Evolutionary conservation across 2,797 vertebrate species (phyloP), one percentile per base, ranked within the genome.

Genomic region (Tenualosa thibaudeaui): DNA sequence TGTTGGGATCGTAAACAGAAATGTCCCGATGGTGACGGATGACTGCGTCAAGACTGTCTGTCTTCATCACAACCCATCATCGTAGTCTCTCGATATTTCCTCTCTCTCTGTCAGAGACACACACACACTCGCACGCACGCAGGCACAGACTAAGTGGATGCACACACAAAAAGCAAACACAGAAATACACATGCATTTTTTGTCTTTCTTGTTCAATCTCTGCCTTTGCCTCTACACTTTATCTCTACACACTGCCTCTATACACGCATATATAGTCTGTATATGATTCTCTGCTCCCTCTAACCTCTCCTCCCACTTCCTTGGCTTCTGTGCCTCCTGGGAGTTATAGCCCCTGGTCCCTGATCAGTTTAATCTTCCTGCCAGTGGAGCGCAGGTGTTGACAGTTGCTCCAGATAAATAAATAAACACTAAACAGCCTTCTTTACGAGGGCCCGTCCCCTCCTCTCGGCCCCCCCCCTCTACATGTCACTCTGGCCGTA

Each of bases 361-460:
- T 81, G 62, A 86, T 86, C 82, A 83, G 83, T 86, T 86, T 86
- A 86, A 89, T 85, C 31, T 60, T 49, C 87, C 87, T 85, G 87
- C 84, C 87, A 84, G 71, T 53, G 51, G 62, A 60, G 87, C 71
- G 85, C 93, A 94, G 93, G 92, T 94, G 94, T 91, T 92, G 89
- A 81, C 90, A 88, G 90, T 90, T 86, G 89, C 90, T 81, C 82
- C 83, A 88, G 86, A 95, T 95, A 91, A 95, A 94, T 95, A 95
- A 94, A 94, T 94, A 92, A 95, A 93, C 88, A 92, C 90, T 86
- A 89, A 90, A 84, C 83, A 56, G 60, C 31, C 51, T 43, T 31
- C 81, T 53, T 75, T 75, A 75, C 12, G 31, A 75, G 68, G 31
- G 31, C 13, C 26, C 40, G 31, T 49, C 46, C 50, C 24, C 24